Evolutionary conservation across 1,140 invertebrate species (phyloP), one percentile per base, ranked within the genome.

Genomic region (Procambarus clarkii): DNA sequence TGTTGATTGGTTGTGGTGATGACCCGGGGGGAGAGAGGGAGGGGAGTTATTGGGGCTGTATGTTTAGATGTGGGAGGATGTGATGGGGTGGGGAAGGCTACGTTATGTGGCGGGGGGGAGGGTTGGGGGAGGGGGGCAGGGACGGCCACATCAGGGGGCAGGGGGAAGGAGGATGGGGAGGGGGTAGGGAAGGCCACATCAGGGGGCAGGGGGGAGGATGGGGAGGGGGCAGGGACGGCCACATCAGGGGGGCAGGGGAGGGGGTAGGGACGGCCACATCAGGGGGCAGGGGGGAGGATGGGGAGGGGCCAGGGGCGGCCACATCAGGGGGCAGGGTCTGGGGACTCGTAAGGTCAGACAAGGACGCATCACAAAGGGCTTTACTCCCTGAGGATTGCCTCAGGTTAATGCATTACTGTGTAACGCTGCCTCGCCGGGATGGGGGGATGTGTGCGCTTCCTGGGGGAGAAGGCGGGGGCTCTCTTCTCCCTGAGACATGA

Each of bases 361-460:
- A 79, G 77, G 77, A 79, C 77, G 77, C 48, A 18, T 79, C 44
- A 79, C 77, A 79, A 79, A 79, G 77, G 77, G 77, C 44, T 79
- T 79, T 79, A 79, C 77, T 79, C 77, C 24, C 44, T n/a, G 77
- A 18, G 24, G 45, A 45, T 79, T 79, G 24, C 44, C 77, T 0
- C 7, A 5, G 50, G 50, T 54, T 54, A 54, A 54, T 54, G 50
- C 50, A 79, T 79, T 79, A 79, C 77, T 21, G n/a, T n/a, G n/a
- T n/a, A n/a, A n/a, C n/a, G 77, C 50, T 46, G 77, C 44, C 45
- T 48, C n/a, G 77, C 44, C 45, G 24, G 77, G 71, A 15, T 24
- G 18, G 77, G 18, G 44, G 5, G 77, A 46, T 24, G 44, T 44
- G 48, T n/a, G 24, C 15, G 44, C 44, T 24, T 21, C 24, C 45